Percentiles rank a stretch among this genome's conserved stretches.
These are phyloP conservation scores for Hylomyscus alleni DNA, from an alignment of 2,797 vertebrate genomes.

Conservation along the genomic window DNA sequence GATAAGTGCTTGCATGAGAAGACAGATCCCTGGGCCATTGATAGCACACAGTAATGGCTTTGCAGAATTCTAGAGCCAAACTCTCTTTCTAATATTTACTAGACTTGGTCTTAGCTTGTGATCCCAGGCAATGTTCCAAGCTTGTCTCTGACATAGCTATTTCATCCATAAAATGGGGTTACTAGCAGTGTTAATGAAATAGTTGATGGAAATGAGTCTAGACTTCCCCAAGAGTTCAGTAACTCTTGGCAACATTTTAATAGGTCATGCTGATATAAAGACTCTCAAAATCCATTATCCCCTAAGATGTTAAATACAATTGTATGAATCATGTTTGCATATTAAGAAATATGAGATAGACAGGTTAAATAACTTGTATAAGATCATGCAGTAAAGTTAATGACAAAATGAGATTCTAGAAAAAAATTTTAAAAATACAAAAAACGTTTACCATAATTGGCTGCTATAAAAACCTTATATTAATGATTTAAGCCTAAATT, in stretches of 20 bases:
- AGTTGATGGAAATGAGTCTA: conserved; percentile 18
- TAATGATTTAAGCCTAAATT: conserved; percentile 5
- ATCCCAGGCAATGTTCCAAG: conserved; percentile 52
- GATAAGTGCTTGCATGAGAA: background rate
- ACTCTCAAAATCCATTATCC: background rate
- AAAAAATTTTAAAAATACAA: background rate
- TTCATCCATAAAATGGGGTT: conserved; percentile 8
- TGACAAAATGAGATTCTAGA: conserved; percentile 22
- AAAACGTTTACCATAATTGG: background rate
- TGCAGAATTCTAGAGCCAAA: conserved; percentile 4
- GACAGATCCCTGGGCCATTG: background rate
- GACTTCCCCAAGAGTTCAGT: background rate
- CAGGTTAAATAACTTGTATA: conserved; percentile 29
- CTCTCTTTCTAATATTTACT: conserved; percentile 48
- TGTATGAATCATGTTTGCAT: background rate
- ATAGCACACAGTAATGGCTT: background rate
- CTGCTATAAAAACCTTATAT: background rate
- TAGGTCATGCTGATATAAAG: background rate
- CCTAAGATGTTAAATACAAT: background rate
- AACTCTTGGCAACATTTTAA: background rate
- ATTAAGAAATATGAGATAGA: background rate
- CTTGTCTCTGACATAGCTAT: background rate
- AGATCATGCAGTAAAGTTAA: background rate
- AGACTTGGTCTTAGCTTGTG: background rate
- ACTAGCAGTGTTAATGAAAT: background rate